phyloP scores from a whole-genome alignment of 2,797 vertebrate genomes.

The Diglossa cyanea region DNA sequence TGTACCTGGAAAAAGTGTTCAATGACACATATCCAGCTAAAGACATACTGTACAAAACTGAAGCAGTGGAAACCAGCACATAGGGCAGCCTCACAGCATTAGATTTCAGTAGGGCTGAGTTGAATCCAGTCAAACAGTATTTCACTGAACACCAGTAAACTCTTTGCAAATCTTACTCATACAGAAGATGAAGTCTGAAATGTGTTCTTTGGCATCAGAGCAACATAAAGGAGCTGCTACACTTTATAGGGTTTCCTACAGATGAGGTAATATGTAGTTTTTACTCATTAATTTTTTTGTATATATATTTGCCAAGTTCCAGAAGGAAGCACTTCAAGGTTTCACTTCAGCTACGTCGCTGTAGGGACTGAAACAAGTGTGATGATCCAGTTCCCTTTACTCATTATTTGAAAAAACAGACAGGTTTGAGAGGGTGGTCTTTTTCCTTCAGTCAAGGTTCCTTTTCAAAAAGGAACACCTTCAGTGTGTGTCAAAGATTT shows the following conservation, averaged over 20 bases:
- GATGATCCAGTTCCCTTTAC: background rate
- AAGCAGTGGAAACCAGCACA: conserved; percentile 11
- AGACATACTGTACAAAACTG: background rate
- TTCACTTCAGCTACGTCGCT: background rate
- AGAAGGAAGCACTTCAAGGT: background rate
- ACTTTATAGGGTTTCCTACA: conserved; percentile 32
- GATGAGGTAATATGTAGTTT: conserved; percentile 24
- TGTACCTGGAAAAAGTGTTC: background rate
- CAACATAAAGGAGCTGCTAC: conserved; percentile 2
- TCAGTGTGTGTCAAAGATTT: background rate
- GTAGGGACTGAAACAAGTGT: background rate
- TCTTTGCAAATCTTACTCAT: background rate
- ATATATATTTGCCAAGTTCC: background rate
- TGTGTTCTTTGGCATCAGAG: conserved; percentile 21
- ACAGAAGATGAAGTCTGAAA: conserved; percentile 32
- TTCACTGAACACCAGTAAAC: conserved; percentile 22
- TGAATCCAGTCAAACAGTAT: background rate
- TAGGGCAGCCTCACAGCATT: background rate
- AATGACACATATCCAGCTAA: background rate
- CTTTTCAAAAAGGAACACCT: background rate
- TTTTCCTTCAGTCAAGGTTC: background rate
- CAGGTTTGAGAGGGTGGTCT: background rate
- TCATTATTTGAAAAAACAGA: conserved; percentile 22
- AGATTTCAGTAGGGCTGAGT: background rate
- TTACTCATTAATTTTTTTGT: background rate